These are phyloP conservation scores for Ptilonorhynchus violaceus DNA, from an alignment of 2,113 vertebrate genomes.

Conservation along the genomic window DNA sequence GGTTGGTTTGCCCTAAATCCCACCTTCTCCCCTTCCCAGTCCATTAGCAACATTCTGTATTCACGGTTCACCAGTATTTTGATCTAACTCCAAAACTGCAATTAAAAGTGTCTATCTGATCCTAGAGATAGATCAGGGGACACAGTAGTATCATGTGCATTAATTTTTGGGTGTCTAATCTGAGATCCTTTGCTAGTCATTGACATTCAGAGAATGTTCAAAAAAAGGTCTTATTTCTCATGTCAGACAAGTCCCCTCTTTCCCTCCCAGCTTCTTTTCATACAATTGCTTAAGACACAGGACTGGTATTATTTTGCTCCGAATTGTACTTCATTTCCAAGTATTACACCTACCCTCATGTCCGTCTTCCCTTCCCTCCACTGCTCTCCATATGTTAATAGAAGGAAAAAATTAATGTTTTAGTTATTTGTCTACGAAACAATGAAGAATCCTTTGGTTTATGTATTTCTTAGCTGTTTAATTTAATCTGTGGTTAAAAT, in stretches of 20 bases:
- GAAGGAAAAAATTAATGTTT: background rate
- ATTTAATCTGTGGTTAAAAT: background rate
- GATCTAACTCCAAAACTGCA: conserved; percentile 34
- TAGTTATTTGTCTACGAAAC: background rate
- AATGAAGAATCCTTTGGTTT: background rate
- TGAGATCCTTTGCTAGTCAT: background rate
- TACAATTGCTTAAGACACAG: background rate
- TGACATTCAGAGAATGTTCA: background rate
- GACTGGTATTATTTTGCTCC: background rate
- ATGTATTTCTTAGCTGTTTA: background rate
- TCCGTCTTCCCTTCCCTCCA: background rate
- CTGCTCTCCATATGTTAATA: background rate
- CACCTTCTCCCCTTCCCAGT: background rate
- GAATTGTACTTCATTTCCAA: background rate
- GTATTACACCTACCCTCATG: background rate
- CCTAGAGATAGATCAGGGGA: background rate
- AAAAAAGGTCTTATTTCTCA: background rate
- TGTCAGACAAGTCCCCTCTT: background rate
- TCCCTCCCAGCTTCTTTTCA: background rate
- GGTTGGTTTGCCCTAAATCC: background rate
- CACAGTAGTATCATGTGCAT: background rate
- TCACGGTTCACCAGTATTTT: background rate
- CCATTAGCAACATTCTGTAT: conserved; percentile 6
- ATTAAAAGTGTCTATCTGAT: conserved; percentile 10
- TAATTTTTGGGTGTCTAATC: background rate